Evolutionary conservation across 2,797 vertebrate species (phyloP), one percentile per base, ranked within the genome.

Genomic region (Melanotaenia pygmaea): DNA sequence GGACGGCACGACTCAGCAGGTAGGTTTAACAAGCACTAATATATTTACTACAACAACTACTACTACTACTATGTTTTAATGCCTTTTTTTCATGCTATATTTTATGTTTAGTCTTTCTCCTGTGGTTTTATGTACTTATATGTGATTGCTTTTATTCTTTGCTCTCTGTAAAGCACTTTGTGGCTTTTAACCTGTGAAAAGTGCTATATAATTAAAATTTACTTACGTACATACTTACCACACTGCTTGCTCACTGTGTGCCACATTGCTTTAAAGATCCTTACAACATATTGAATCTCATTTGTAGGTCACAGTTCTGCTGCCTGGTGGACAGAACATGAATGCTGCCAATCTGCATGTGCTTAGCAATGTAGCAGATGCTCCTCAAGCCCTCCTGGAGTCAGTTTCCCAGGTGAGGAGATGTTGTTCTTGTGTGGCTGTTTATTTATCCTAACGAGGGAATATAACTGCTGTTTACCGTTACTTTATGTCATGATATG

Each of bases 1-100:
- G 89, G 98, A 99, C 87, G 95, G 96, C 22, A 95, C 96, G 38
- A 95, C 97, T 5, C 98, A 98, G 82, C 98, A 99, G 96, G 98
- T 97, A 89, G 86, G 65, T 59, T 57, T n/a, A 50, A 5, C 10
- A 7, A 1, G 0, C 32, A 34, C 32, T 34, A 34, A 34, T 34
- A 6, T 34, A 7, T 34, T 34, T 34, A 34, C 32, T 30, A 30
- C 28, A 4, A 30, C 28, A 30, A n/a, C n/a, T n/a, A 30, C 28
- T 30, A 30, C 28, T 34, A 34, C 32, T 34, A 34, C 32, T 34
- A 34, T 34, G 32, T 34, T 34, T 34, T 34, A 5, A 34, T 34
- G 32, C 7, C 28, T 30, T 30, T 28, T 32, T 34, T 34, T 34
- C 32, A 30, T 30, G 28, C 28, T 30, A 30, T 30, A 30, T 30